Conservation (phyloP, 2,113 vertebrate species). For the Oryzias curvinotus region DNA sequence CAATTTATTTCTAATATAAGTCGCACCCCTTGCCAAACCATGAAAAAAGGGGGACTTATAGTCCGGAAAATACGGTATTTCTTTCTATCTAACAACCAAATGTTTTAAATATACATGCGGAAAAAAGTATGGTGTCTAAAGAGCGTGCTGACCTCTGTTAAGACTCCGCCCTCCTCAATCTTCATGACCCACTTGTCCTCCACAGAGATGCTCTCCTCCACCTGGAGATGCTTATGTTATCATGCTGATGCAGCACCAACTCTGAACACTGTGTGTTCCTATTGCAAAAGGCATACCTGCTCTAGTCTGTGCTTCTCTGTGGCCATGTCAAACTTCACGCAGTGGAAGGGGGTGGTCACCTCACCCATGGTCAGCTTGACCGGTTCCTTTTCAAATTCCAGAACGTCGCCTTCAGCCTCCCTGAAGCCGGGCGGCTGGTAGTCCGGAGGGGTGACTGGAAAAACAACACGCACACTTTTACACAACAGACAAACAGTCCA, state of each 20-base stretch:
- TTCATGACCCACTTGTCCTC: slow-evolving; percentile 63
- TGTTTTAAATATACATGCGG: neutral
- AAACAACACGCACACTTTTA: neutral
- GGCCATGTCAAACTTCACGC: slow-evolving; percentile 85
- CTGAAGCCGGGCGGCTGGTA: slow-evolving; percentile 97
- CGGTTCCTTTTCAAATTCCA: slow-evolving; percentile 86
- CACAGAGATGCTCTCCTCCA: slow-evolving; percentile 55
- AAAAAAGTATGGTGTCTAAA: neutral
- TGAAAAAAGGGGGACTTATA: too few relatives aligned
- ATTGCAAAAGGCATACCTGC: slow-evolving; percentile 42
- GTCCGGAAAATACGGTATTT: too few relatives aligned
- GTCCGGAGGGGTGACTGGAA: slow-evolving; percentile 77
- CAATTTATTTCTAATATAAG: too few relatives aligned
- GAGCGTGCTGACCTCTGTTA: slow-evolving; percentile 42
- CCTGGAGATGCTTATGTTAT: slow-evolving; percentile 56
- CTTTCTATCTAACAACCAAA: too few relatives aligned
- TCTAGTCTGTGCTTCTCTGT: slow-evolving; percentile 90
- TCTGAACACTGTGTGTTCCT: too few relatives aligned
- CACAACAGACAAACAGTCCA: neutral
- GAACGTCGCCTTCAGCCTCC: slow-evolving; percentile 76
- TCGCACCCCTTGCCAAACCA: too few relatives aligned
- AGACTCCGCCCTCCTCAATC: slow-evolving; percentile 52
- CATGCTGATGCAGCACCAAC: too few relatives aligned
- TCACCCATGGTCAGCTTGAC: slow-evolving; percentile 87
- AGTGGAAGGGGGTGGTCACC: slow-evolving; percentile 88